Evolutionary conservation across 2,113 vertebrate genomes (phyloP).

Genomic region (Falco punctatus): DNA sequence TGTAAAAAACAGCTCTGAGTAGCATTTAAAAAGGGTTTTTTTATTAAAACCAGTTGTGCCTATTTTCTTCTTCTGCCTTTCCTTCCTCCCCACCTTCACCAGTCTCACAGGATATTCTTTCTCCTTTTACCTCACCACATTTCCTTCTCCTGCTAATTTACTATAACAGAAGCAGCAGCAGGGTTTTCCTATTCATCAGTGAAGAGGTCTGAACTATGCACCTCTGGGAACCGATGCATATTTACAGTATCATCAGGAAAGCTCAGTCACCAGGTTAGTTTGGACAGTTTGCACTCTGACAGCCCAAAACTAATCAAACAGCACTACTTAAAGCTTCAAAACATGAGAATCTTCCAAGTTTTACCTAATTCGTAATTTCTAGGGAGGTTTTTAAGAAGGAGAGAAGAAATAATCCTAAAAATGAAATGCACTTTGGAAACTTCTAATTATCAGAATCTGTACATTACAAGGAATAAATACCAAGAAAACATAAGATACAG

Average conservation of each 20-base stretch:
- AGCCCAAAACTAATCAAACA: not conserved
- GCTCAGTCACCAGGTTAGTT: not conserved
- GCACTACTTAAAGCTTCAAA: not conserved
- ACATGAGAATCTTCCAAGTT: not conserved
- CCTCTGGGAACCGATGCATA: conserved; percentile 10
- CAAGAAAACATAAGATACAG: not conserved
- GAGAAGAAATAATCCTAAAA: not conserved
- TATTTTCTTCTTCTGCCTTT: not conserved
- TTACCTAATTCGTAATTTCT: not conserved
- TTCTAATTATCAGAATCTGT: not conserved
- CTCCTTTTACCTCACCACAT: not conserved
- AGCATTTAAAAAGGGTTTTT: not conserved
- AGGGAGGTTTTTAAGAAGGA: not conserved
- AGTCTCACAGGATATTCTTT: not conserved
- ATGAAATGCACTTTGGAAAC: not conserved
- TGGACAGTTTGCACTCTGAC: not conserved
- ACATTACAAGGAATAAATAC: not conserved
- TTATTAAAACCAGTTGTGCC: not conserved
- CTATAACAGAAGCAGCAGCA: not conserved
- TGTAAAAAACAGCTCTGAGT: not conserved
- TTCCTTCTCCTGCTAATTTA: not conserved
- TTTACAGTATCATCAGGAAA: conserved; percentile 22
- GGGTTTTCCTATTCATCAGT: not conserved
- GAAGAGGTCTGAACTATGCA: not conserved
- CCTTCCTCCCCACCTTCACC: not conserved